Conservation (phyloP, 2,888 invertebrate species). For the Ommatoiulus sabulosus region DNA sequence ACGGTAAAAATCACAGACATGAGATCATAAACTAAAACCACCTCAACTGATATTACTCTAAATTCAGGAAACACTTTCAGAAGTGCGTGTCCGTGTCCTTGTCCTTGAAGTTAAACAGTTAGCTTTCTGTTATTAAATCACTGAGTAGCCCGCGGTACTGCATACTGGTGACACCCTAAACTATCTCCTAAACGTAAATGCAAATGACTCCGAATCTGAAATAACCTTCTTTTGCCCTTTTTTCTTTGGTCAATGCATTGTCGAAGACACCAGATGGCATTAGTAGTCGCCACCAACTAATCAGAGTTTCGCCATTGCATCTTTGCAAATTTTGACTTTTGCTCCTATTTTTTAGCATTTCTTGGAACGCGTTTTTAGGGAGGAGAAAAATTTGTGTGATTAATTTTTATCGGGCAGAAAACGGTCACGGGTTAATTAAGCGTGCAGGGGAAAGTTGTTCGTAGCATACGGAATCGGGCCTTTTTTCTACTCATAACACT, state of each 20-base stretch:
- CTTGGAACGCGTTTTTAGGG: background rate
- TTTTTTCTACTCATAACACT: conserved; percentile 20
- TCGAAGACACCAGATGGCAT: background rate
- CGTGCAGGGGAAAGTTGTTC: conserved; percentile 6
- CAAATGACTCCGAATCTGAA: background rate
- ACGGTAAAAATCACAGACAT: conserved; percentile 23
- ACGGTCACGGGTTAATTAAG: background rate
- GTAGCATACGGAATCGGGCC: background rate
- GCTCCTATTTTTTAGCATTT: too few species aligned
- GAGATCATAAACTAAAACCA: background rate
- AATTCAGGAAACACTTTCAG: conserved; percentile 34
- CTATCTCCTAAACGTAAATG: conserved; percentile 19
- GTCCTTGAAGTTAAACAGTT: conserved; percentile 25
- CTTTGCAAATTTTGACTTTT: too few species aligned
- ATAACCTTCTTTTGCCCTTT: conserved; percentile 18
- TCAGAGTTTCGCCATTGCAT: too few species aligned
- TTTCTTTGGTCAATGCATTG: background rate
- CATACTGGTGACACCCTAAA: conserved; percentile 17
- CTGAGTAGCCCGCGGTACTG: conserved; percentile 10
- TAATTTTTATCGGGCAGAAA: background rate
- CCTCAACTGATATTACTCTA: background rate
- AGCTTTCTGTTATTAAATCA: conserved; percentile 34
- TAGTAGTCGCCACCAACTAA: too few species aligned
- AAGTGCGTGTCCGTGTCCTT: conserved; percentile 27
- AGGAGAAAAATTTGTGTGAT: background rate